Evolutionary conservation across 1,140 invertebrate genomes (phyloP).

Genomic region (honey bee (Apis mellifera)): DNA sequence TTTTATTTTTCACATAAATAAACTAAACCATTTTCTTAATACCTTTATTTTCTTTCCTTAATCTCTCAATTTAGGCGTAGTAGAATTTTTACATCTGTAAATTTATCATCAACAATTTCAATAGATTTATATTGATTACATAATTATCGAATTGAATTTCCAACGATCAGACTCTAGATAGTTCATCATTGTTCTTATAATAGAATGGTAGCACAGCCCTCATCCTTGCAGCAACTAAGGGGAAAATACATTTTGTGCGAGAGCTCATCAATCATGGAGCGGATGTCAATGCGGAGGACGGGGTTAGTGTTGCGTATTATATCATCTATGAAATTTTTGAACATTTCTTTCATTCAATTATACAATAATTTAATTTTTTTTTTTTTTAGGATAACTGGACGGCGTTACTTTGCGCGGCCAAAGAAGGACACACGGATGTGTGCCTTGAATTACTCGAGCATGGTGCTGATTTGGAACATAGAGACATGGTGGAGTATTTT

Average conservation of each 20-base stretch:
- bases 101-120: too few species aligned
- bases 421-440: slow-evolving; percentile 93
- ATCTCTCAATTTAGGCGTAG: too few species aligned
- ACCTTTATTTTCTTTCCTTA: too few species aligned
- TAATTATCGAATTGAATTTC: too few species aligned
- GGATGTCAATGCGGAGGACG: slow-evolving; percentile 94
- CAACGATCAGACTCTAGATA: neutral
- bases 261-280: slow-evolving; percentile 92
- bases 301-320: slow-evolving; percentile 80
- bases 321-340: too few species aligned
- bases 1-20: too few species aligned
- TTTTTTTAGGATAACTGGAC: slow-evolving; percentile 93
- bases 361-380: neutral
- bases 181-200: slow-evolving; percentile 24
- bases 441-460: slow-evolving; percentile 92
- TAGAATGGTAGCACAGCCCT: slow-evolving; percentile 96
- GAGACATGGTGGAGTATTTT: slow-evolving; percentile 90
- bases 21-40: too few species aligned
- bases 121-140: too few species aligned
- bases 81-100: too few species aligned
- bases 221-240: slow-evolving; percentile 92
- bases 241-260: slow-evolving; percentile 90
- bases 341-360: neutral
- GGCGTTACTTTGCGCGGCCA: slow-evolving; percentile 93
- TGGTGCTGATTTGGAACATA: slow-evolving; percentile 93